Conservation (phyloP, 92 coral and sea anemone species). For the Parazoanthus darwini region DNA sequence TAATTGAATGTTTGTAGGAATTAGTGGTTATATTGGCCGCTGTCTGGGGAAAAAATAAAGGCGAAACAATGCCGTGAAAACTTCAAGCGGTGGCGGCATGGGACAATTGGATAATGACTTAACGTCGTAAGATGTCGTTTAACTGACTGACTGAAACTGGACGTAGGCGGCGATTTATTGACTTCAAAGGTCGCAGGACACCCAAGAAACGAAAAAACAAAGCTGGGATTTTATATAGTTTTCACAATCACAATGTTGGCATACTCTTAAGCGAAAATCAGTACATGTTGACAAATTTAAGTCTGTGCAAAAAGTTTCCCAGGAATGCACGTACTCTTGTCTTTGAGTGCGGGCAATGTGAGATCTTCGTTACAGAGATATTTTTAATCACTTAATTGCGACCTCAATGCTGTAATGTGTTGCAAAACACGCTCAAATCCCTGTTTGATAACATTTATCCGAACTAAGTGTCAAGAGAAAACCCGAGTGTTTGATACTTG, state of each 20-base stretch:
- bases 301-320: too few relatives aligned
- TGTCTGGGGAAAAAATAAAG: constrained; percentile 14
- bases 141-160: neutral
- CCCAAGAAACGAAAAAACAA: constrained; percentile 14
- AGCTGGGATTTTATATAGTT: constrained; percentile 31
- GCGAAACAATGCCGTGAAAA: neutral
- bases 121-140: neutral
- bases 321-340: neutral
- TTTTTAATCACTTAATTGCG: neutral
- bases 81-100: constrained; percentile 28
- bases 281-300: neutral
- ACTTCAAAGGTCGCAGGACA: constrained; percentile 36
- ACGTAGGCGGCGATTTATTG: neutral
- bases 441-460: constrained; percentile 1
- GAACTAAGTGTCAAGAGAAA: neutral
- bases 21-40: constrained; percentile 4
- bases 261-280: neutral
- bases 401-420: too few relatives aligned
- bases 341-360: neutral
- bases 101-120: constrained; percentile 1
- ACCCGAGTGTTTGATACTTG: neutral
- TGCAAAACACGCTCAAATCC: neutral
- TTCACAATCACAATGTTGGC: neutral
- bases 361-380: neutral
- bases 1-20: constrained; percentile 13